phyloP scores from a whole-genome alignment of 2,797 vertebrate species.

The Pelodytes ibericus region DNA sequence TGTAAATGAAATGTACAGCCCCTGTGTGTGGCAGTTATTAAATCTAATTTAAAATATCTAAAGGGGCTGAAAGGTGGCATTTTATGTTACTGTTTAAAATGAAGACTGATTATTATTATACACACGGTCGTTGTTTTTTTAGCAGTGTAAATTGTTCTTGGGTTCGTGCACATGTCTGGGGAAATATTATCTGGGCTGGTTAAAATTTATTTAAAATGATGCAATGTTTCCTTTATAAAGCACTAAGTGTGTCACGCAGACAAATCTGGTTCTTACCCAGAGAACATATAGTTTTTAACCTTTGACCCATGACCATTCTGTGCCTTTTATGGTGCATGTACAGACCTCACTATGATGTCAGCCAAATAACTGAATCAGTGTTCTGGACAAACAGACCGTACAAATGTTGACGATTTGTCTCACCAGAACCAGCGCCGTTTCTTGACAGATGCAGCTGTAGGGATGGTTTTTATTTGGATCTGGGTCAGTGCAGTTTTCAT shows the following conservation, averaged over 20 bases:
- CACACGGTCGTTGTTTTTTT: too few relatives aligned
- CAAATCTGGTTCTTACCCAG: slow-evolving; percentile 39
- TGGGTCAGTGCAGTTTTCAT: slow-evolving; percentile 60
- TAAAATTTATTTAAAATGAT: background rate
- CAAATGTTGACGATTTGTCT: slow-evolving; percentile 57
- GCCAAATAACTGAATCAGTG: slow-evolving; percentile 61
- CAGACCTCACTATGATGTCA: slow-evolving; percentile 56
- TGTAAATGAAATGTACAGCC: too few relatives aligned
- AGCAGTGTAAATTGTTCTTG: background rate
- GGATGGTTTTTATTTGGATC: slow-evolving; percentile 61
- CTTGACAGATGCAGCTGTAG: slow-evolving; percentile 62
- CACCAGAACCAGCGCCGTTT: slow-evolving; percentile 62
- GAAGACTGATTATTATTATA: too few relatives aligned
- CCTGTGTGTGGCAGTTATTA: too few relatives aligned
- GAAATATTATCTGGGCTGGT: too few relatives aligned
- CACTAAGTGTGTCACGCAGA: slow-evolving; percentile 22
- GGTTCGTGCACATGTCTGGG: too few relatives aligned
- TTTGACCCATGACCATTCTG: slow-evolving; percentile 27
- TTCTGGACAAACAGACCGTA: slow-evolving; percentile 65
- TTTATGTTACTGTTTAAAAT: too few relatives aligned
- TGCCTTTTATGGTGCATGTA: slow-evolving; percentile 2
- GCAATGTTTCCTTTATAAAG: background rate
- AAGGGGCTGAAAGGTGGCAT: too few relatives aligned
- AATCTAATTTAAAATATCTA: too few relatives aligned
- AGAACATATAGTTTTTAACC: slow-evolving; percentile 34